Conservation (phyloP, 2,797 vertebrate genomes). For the Cossypha polioptera region DNA sequence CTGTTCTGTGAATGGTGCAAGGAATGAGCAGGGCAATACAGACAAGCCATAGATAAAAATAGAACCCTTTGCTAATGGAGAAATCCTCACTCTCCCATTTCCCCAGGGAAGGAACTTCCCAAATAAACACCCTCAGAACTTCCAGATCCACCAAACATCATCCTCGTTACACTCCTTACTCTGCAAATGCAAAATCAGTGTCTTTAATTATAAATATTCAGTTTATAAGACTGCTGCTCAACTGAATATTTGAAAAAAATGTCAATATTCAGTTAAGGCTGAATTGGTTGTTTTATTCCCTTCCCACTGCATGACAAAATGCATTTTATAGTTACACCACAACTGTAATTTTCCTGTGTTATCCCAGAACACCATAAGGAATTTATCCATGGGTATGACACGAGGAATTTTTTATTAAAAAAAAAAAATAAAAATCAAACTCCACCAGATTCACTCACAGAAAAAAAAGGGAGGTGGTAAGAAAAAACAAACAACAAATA, state of each 20-base stretch:
- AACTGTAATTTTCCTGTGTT: not conserved
- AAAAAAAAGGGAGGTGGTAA: not conserved
- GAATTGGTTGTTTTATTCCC: not conserved
- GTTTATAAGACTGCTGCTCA: not conserved
- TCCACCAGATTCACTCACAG: not conserved
- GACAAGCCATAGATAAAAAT: rapidly evolving
- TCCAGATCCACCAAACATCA: not conserved
- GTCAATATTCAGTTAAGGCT: not conserved
- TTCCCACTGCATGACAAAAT: not conserved
- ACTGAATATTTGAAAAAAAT: not conserved
- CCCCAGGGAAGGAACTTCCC: not conserved
- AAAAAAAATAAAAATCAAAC: not conserved
- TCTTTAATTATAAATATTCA: not conserved
- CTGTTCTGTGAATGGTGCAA: not conserved
- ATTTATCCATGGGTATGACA: not conserved
- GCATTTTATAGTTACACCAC: not conserved
- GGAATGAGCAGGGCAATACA: not conserved
- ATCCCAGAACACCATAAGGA: not conserved
- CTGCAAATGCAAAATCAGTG: not conserved
- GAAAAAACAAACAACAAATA: not conserved
- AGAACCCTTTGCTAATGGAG: not conserved
- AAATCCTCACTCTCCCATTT: not conserved
- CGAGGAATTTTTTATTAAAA: not conserved
- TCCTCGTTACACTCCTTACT: not conserved
- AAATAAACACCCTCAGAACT: not conserved